Evolutionary conservation across 1,140 invertebrate genomes (phyloP), one percentile per base, ranked within the genome.

Genomic region (Pissodes strobi): DNA sequence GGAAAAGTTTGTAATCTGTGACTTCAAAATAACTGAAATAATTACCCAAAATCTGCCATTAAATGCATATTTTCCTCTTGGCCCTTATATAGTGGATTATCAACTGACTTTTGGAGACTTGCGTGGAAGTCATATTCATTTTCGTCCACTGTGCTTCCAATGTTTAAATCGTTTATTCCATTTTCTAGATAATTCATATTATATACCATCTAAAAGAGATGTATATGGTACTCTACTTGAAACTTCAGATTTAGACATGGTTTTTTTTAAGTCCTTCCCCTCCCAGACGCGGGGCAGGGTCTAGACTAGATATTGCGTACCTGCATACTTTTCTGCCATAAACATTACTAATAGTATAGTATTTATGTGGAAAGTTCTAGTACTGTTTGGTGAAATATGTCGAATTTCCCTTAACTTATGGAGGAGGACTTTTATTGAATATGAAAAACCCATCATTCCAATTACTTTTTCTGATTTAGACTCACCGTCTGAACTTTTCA

Each of bases 31-130:
- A 10, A 15, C 13, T 37, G 8, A 17, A 21, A 25, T 27, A n/a
- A 58, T 43, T 64, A 76, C 74, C 74, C 74, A 18, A 74, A 66
- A 66, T 77, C 75, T 9, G 68, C 74, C 69, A 75, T 69, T 21
- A 77, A 68, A 27, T 60, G 70, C 72, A 74, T 74, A 21, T 21
- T 63, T 53, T 70, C 53, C 21, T 49, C 48, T 17, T 61, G 34
- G 34, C 56, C 37, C 15, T 21, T 19, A 34, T 60, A 18, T 30
- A 66, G 25, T 30, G 69, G 62, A 23, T 69, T 60, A 9, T 65
- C 60, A 15, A 66, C 38, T 12, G 58, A 52, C 21, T 66, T 52
- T 34, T 39, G 25, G 10, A 73, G 21, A 37, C 39, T 58, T 17
- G 3, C 25, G 5, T 46, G 9, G 23, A 55, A 69, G 41, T 71